Base-by-base conservation (phyloP, 2,797 vertebrate genomes). In the Chloroceryle inda region DNA sequence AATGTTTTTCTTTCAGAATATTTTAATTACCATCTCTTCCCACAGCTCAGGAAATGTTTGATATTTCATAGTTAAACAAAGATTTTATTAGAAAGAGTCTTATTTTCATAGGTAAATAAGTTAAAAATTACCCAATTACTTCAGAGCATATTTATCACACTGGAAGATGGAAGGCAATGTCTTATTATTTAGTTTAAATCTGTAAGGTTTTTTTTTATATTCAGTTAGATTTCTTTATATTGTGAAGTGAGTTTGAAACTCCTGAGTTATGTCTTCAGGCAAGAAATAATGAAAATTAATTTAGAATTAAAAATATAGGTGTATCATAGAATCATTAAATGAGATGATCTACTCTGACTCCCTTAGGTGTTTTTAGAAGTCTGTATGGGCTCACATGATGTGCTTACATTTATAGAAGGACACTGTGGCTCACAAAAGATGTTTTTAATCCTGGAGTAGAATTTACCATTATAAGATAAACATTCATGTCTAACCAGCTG, bases 381-480 rank as follows among this genome's bases (percentile, higher is more conserved):
- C 8, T 80, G 0, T 56, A 22, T 18, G 26, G 44, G 26, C 50
- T 89, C 78, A 86, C 58, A 59, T 63, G 50, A 79, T 38, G 50
- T 73, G 18, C 77, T 91, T 86, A 55, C 44, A 77, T 64, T 62
- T 77, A 50, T 1, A 66, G 92, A 74, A 85, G 37, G 37, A 64
- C 26, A 29, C 14, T 47, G 82, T 94, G 82, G 72, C 64, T 83
- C 29, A 66, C 45, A 15, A 3, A 1, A 89, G 66, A 71, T 40
- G 16, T n/a, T 92, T 94, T 85, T 81, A 37, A 37, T 90, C 50
- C 85, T 76, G 66, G 77, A 85, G 66, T 62, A 83, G 17, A 68
- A 74, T 66, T 91, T 74, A 72, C 61, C 91, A 56, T 86, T 95
- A 58, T 13, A 75, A 56, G 85, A 86, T 64, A 78, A 89, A 86